Evolutionary conservation across 2,113 vertebrate species (phyloP), one percentile per base, ranked within the genome.

Genomic region (Alethe castanea): DNA sequence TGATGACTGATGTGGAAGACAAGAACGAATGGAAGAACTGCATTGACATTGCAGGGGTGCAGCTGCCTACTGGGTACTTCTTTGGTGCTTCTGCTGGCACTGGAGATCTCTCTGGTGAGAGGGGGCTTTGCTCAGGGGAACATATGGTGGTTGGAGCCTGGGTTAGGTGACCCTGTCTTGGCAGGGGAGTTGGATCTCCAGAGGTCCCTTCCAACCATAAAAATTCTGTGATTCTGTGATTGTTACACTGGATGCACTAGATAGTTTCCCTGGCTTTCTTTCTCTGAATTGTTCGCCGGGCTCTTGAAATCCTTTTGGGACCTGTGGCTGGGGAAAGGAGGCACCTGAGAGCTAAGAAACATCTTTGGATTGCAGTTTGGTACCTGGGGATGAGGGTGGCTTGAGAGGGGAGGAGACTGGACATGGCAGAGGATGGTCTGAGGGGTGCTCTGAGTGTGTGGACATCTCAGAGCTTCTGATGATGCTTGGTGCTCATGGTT

Each of bases 1-100:
- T 99, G 91, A 99, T 99, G 99, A 98, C 99, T 0, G 99, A 99
- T 1, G 97, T 99, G 64, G 99, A 99, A 15, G 99, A 99, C 96
- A 98, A 98, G 97, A 99, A 99, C 0, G 99, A 99, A 42, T 99
- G 99, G 99, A 99, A 99, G 97, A 99, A 99, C 84, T 99, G 99
- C 97, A 98, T 99, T 1, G 99, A 99, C 93, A 98, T 99, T 15
- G 98, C 98, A 2, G 99, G 99, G 0, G 99, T 99, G 74, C 98
- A 99, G 42, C 98, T 99, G 59, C 99, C 99, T n/a, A 99, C 99
- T 0, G 99, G 99, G 25, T 99, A 99, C 96, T 99, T 98, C 97
- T 99, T 99, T 9, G 99, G 99, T 19, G 98, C 99, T 64, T 99
- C 99, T 3, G 98, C 99, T 7, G 99, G 99, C 81, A 99, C 99